Conservation (phyloP, 2,113 vertebrate genomes). For the Mus musculus region DNA sequence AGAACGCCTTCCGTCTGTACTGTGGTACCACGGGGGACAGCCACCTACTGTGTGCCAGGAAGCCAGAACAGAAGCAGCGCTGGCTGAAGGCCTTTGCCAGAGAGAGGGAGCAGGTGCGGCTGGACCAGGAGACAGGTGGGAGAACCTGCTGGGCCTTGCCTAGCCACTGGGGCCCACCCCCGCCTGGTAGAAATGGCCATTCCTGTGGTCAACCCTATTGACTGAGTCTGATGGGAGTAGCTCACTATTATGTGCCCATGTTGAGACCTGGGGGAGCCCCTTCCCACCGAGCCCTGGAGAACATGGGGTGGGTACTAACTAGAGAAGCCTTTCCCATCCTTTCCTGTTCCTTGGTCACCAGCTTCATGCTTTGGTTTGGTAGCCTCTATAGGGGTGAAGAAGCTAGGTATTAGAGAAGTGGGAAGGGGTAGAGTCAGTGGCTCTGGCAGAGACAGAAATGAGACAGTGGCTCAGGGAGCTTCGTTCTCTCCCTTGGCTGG, state of each 20-base stretch:
- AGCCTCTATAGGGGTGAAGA: background rate
- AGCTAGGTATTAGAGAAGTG: too few species aligned
- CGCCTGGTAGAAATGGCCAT: background rate
- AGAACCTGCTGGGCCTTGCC: background rate
- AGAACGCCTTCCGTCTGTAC: constrained; percentile 93
- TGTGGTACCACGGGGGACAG: constrained; percentile 87
- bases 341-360: background rate
- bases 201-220: background rate
- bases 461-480: background rate
- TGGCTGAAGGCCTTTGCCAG: constrained; percentile 95
- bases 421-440: too few species aligned
- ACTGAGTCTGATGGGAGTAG: background rate
- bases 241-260: background rate
- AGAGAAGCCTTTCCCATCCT: background rate
- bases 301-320: background rate
- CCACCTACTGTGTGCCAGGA: constrained; percentile 95
- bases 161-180: background rate
- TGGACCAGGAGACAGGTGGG: constrained; percentile 94
- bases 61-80: constrained; percentile 95
- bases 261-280: background rate
- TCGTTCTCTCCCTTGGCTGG: background rate
- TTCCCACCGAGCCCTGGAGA: background rate
- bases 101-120: constrained; percentile 94
- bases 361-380: background rate
- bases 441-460: too few species aligned